Evolutionary conservation across 64 coral and sea anemone species (phyloP), one percentile per base, ranked within the genome.

Genomic region (Montipora capricornis): DNA sequence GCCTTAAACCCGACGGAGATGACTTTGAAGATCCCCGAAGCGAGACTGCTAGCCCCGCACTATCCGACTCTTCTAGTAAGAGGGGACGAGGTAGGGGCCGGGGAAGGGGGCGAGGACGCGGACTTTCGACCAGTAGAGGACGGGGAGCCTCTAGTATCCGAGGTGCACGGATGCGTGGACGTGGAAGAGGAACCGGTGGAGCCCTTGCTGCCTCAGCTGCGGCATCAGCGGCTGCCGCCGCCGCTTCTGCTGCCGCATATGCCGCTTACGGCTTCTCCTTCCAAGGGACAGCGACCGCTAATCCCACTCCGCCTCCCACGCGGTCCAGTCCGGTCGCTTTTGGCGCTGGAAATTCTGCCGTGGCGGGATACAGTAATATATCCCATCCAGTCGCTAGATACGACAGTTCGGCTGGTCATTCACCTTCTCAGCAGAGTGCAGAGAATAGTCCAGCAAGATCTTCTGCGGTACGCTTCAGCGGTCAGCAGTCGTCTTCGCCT

Each of bases 151-250:
- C 89, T 47, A 87, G 88, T 69, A 92, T 92, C 45, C 88, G 95
- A 44, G 92, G 92, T 57, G 24, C 91, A 12, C 92, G 98, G 5
- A 93, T 85, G 3, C 92, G 98, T 45, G 95, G 95, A 46, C 95
- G 98, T 59, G 98, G 92, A 8, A 92, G 95, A 47, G 98, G 98
- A 61, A 83, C 92, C 4, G 94, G 95, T 8, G 98, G 98, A 22
- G 98, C 95, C 4, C 75, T 99, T 24, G 98, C 98, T n/a, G 98
- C 98, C 14, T 96, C 98, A 26, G 98, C 98, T 11, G 98, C 98
- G 0, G 98, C 98, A 26, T 96, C 95, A 3, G 98, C 98, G 16
- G 98, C 95, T 10, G 98, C 98, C 3, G 98, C 98, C 3, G 98
- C 98, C 1, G 98, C 95, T 0, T 99, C 98, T 61, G 98, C 98